Evolutionary conservation across 2,888 invertebrate species (phyloP).

Genomic region (Chymomyza fuscimana): DNA sequence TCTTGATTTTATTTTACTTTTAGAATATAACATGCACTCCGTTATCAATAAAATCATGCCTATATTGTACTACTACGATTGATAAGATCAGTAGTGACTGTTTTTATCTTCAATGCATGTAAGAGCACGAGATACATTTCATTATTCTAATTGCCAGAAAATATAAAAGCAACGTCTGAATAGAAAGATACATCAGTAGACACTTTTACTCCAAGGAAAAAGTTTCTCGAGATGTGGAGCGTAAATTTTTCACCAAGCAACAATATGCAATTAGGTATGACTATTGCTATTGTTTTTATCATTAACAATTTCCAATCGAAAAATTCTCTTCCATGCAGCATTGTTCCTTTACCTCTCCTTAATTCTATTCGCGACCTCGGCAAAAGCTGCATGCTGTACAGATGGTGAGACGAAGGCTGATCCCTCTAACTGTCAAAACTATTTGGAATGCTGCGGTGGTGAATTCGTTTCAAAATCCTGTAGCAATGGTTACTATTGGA

Average conservation of each 20-base stretch:
- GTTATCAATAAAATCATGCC: slow-evolving; percentile 6
- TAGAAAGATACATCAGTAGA: slow-evolving; percentile 25
- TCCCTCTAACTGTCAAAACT: slow-evolving; percentile 23
- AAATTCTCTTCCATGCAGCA: background rate
- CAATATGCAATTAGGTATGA: slow-evolving; percentile 32
- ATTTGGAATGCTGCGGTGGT: slow-evolving; percentile 19
- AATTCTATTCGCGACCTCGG: background rate
- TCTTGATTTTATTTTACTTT: background rate
- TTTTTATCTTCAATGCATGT: slow-evolving; percentile 28
- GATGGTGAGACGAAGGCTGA: background rate
- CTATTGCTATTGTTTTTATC: background rate
- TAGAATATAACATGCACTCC: background rate
- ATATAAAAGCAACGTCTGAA: slow-evolving; percentile 40
- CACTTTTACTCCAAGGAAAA: slow-evolving; percentile 19
- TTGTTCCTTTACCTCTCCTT: background rate
- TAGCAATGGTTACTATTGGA: slow-evolving; percentile 13
- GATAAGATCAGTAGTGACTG: slow-evolving; percentile 35
- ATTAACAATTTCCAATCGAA: background rate
- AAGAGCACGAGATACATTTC: slow-evolving; percentile 25
- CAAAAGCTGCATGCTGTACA: background rate
- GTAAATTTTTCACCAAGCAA: slow-evolving; percentile 22
- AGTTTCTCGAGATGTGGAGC: slow-evolving; percentile 19
- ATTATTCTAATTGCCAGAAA: slow-evolving; percentile 46
- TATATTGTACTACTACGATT: slow-evolving; percentile 22
- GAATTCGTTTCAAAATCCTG: slow-evolving; percentile 13